Percentiles rank a stretch among this genome's conserved stretches.
phyloP scores from a whole-genome alignment of 2,888 invertebrate species.

The Papilio elwesi region DNA sequence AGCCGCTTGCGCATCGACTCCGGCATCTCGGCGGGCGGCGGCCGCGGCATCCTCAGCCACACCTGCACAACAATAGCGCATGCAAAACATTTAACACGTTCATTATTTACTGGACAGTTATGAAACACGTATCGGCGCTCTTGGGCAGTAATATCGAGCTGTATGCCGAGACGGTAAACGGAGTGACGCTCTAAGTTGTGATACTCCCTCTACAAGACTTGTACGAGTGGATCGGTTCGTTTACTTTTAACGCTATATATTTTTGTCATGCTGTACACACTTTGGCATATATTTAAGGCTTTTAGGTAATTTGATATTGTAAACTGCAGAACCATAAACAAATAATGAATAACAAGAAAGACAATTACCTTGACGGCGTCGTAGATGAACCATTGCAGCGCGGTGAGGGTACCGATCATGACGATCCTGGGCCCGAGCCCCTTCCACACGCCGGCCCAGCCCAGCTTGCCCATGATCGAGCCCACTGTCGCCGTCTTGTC shows the following conservation, averaged over 20 bases:
- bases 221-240: too few relatives aligned
- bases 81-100: not conserved
- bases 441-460: slow-evolving; percentile 90
- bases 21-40: slow-evolving; percentile 98
- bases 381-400: slow-evolving; percentile 98
- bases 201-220: too few relatives aligned
- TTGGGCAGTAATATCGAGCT: too few relatives aligned
- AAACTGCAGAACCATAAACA: too few relatives aligned
- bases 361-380: slow-evolving; percentile 93
- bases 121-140: too few relatives aligned
- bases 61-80: slow-evolving; percentile 66
- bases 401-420: slow-evolving; percentile 98
- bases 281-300: too few relatives aligned
- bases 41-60: slow-evolving; percentile 93
- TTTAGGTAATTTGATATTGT: too few relatives aligned
- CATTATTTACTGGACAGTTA: not conserved
- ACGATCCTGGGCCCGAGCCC: slow-evolving; percentile 96
- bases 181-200: too few relatives aligned
- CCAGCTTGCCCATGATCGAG: slow-evolving; percentile 77
- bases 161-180: too few relatives aligned
- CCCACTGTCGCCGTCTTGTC: slow-evolving; percentile 78
- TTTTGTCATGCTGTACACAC: too few relatives aligned
- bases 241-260: too few relatives aligned
- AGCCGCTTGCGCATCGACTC: slow-evolving; percentile 92
- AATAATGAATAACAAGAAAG: not conserved